Conservation (phyloP, 2,888 invertebrate species). For the Cyclophora punctaria region DNA sequence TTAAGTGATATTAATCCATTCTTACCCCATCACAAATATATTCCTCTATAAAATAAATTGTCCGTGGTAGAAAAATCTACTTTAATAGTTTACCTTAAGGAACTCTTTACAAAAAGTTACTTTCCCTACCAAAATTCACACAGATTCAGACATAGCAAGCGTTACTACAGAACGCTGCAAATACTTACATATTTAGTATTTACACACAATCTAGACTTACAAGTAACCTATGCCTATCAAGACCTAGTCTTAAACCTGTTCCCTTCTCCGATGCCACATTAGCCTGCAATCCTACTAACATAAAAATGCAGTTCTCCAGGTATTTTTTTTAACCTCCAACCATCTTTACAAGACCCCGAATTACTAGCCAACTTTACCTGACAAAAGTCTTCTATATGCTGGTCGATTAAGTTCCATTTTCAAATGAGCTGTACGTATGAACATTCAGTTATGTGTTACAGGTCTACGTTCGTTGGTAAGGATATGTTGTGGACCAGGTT, state of each 20-base stretch:
- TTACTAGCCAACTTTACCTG: background rate
- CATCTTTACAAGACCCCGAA: background rate
- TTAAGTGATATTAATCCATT: too few species aligned
- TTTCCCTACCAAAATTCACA: too few species aligned
- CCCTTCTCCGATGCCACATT: slow-evolving; percentile 48
- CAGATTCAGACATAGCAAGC: too few species aligned
- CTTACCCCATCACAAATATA: too few species aligned
- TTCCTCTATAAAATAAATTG: too few species aligned
- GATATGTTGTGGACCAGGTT: too few species aligned
- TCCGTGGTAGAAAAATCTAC: too few species aligned
- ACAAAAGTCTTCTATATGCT: background rate
- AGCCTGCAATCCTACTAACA: slow-evolving; percentile 61
- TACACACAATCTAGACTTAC: background rate
- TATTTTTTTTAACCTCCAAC: slow-evolving; percentile 15
- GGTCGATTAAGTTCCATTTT: background rate
- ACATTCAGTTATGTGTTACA: background rate
- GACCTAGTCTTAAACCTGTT: slow-evolving; percentile 13
- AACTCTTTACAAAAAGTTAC: too few species aligned
- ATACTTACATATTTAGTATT: background rate
- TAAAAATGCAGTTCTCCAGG: slow-evolving; percentile 54
- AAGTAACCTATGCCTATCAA: slow-evolving; percentile 2
- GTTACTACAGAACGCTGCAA: too few species aligned
- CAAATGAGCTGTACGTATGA: too few species aligned
- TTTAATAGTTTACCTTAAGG: too few species aligned
- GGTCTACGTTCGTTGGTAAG: background rate